These are phyloP conservation scores for Odontothrips loti DNA, from an alignment of 2,888 invertebrate genomes.

Conservation along the genomic window DNA sequence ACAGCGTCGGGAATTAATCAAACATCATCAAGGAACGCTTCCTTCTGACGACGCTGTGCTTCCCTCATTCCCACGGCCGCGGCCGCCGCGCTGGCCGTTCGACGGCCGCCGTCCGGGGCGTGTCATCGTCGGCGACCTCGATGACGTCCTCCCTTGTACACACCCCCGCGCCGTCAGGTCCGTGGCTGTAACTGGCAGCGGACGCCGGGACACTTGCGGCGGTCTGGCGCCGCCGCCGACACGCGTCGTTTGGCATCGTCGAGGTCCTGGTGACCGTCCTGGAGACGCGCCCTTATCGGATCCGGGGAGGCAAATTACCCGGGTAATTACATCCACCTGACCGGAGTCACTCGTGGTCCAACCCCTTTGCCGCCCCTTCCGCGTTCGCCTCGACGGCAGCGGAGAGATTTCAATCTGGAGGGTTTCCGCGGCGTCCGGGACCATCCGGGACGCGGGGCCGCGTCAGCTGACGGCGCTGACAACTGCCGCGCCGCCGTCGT, in stretches of 20 bases:
- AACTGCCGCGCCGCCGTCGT: too few relatives aligned
- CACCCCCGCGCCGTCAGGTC: not conserved
- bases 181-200: too few relatives aligned
- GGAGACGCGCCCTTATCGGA: too few relatives aligned
- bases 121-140: not conserved
- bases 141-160: not conserved
- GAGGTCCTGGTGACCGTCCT: not conserved
- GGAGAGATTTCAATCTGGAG: conserved; percentile 17
- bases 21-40: not conserved
- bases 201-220: too few relatives aligned
- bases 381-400: not conserved
- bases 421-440: too few relatives aligned
- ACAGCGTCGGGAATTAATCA: not conserved
- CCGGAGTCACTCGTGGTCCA: not conserved
- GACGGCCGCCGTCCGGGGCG: not conserved
- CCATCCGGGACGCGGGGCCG: too few relatives aligned
- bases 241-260: not conserved
- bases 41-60: not conserved
- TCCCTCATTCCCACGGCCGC: not conserved
- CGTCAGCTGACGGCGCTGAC: too few relatives aligned
- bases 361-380: not conserved
- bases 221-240: not conserved
- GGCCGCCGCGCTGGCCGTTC: too few relatives aligned
- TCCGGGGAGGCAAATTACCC: not conserved
- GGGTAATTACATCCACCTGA: not conserved